phyloP scores from a whole-genome alignment of 2,797 vertebrate genomes.

The Tapera naevia region DNA sequence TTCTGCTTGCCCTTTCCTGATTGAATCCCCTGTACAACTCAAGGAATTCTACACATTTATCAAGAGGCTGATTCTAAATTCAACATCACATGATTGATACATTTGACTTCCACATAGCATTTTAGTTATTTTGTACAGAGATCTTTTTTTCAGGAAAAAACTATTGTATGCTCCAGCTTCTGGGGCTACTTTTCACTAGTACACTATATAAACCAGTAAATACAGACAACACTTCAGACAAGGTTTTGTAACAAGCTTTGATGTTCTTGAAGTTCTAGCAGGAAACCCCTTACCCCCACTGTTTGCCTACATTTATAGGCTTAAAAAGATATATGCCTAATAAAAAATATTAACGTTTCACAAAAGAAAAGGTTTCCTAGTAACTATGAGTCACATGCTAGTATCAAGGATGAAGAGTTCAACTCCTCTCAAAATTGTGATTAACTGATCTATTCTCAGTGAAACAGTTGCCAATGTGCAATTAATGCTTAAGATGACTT shows the following conservation, averaged over 20 bases:
- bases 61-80: background rate
- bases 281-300: background rate
- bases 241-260: background rate
- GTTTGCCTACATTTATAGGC: background rate
- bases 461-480: background rate
- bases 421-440: background rate
- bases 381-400: background rate
- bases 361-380: background rate
- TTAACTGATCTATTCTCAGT: background rate
- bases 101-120: background rate
- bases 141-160: background rate
- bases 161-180: background rate
- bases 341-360: background rate
- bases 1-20: background rate
- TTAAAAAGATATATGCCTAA: background rate
- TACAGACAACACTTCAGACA: background rate
- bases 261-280: background rate
- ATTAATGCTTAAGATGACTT: background rate
- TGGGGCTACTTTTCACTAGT: background rate
- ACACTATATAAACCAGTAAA: background rate
- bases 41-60: background rate
- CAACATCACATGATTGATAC: background rate
- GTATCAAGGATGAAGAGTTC: background rate
- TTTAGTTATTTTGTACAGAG: background rate
- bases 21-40: background rate